Evolutionary conservation across 2,797 vertebrate genomes (phyloP).

Genomic region (Aldrovandia affinis): DNA sequence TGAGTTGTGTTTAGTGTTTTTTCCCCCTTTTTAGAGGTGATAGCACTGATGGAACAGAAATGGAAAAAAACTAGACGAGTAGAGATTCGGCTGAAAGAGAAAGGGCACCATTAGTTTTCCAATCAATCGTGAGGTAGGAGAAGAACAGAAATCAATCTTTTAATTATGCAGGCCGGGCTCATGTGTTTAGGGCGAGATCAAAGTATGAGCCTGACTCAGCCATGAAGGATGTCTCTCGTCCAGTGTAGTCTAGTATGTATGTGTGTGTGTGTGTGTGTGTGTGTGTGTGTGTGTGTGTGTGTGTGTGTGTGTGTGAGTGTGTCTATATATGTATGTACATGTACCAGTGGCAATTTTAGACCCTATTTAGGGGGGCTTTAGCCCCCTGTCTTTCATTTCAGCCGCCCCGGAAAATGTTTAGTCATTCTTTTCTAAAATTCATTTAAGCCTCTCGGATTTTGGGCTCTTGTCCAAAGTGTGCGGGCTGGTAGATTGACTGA

Average conservation of each 20-base stretch:
- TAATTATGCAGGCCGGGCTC: conserved; percentile 68
- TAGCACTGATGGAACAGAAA: conserved; percentile 19
- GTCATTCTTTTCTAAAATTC: too few relatives aligned
- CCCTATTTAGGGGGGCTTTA: too few relatives aligned
- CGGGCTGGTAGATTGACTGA: too few relatives aligned
- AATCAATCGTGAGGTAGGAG: conserved; percentile 64
- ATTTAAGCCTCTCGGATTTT: too few relatives aligned
- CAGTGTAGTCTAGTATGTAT: not conserved
- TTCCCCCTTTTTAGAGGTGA: not conserved
- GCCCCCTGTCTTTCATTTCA: too few relatives aligned
- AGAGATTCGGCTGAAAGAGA: conserved; percentile 51
- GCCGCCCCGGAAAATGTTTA: too few relatives aligned
- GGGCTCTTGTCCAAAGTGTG: too few relatives aligned
- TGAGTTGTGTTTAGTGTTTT: not conserved
- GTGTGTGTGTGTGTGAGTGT: too few relatives aligned
- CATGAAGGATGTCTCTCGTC: conserved; percentile 46
- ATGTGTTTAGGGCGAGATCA: conserved; percentile 64
- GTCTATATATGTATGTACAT: too few relatives aligned
- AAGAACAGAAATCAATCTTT: conserved; percentile 61
- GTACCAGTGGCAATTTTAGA: too few relatives aligned
- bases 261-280: not conserved
- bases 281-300: not conserved
- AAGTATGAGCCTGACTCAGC: conserved; percentile 58
- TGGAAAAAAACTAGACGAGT: conserved; percentile 46
- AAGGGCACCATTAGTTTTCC: conserved; percentile 70